Conservation (phyloP, 1,140 invertebrate species). For the Fopius arisanus region DNA sequence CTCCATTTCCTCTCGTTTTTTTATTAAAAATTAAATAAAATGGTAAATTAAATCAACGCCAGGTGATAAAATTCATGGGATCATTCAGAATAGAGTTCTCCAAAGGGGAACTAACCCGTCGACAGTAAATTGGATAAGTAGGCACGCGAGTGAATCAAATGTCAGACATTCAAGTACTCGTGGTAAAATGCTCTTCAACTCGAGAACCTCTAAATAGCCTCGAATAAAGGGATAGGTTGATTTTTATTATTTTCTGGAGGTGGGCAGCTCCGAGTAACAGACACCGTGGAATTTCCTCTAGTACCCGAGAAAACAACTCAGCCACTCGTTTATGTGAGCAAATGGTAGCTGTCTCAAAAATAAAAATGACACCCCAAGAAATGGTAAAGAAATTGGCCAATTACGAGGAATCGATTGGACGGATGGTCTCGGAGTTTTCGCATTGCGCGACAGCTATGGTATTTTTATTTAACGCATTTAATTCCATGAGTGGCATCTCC, state of each 20-base stretch:
- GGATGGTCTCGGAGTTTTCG: neutral
- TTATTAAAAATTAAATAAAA: neutral
- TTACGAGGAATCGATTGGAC: conserved; percentile 34
- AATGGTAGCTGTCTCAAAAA: neutral
- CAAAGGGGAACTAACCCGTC: neutral
- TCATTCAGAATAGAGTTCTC: neutral
- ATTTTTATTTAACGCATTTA: conserved; percentile 39
- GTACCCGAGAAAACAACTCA: no score
- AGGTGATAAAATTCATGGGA: neutral
- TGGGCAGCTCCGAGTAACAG: neutral
- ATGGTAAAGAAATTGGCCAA: conserved; percentile 24
- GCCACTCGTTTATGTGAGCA: neutral
- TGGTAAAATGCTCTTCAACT: neutral
- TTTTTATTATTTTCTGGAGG: conserved; percentile 6
- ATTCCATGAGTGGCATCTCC: conserved; percentile 33
- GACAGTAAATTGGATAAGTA: neutral
- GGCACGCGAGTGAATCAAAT: neutral
- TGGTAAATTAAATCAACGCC: no score
- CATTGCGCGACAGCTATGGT: conserved; percentile 12
- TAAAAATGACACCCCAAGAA: neutral
- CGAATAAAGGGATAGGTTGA: neutral
- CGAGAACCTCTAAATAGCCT: conserved; percentile 7
- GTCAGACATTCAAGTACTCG: neutral
- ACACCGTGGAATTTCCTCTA: neutral
- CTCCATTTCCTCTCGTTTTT: neutral